Evolutionary conservation across 2,888 invertebrate genomes (phyloP).

Genomic region (Harpalus rufipes): DNA sequence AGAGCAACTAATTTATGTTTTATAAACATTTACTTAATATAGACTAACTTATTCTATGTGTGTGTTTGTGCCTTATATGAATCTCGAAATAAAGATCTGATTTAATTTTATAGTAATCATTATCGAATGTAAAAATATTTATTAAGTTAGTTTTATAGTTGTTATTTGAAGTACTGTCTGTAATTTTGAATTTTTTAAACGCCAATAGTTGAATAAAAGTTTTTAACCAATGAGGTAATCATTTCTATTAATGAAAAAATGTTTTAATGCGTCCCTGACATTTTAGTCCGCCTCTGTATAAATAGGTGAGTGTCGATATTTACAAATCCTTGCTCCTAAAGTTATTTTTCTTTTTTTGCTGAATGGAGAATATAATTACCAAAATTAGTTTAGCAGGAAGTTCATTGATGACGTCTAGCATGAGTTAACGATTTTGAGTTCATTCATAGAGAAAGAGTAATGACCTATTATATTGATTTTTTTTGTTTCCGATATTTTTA

Average conservation of each 20-base stretch:
- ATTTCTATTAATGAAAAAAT: slow-evolving; percentile 50
- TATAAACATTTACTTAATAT: slow-evolving; percentile 65
- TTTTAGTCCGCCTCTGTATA: slow-evolving; percentile 55
- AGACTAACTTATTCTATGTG: slow-evolving; percentile 64
- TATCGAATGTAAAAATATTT: slow-evolving; percentile 59
- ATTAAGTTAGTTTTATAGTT: slow-evolving; percentile 63
- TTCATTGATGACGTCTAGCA: slow-evolving; percentile 51
- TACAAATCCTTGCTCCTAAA: slow-evolving; percentile 62
- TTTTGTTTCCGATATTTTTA: slow-evolving; percentile 19
- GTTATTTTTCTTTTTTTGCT: slow-evolving; percentile 38
- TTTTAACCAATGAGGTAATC: slow-evolving; percentile 48
- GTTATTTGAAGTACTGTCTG: slow-evolving; percentile 59
- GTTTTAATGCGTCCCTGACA: slow-evolving; percentile 59
- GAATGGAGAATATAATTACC: slow-evolving; percentile 12
- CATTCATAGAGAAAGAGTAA: slow-evolving; percentile 54
- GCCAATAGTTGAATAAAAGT: slow-evolving; percentile 58
- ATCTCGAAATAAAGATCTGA: slow-evolving; percentile 45
- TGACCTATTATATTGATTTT: slow-evolving; percentile 60
- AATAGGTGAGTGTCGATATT: slow-evolving; percentile 58
- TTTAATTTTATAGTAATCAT: slow-evolving; percentile 18
- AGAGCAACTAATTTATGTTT: slow-evolving; percentile 65
- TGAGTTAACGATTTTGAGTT: slow-evolving; percentile 63
- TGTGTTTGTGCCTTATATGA: slow-evolving; percentile 60
- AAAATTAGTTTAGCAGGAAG: slow-evolving; percentile 46
- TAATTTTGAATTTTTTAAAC: slow-evolving; percentile 60